phyloP scores from a whole-genome alignment of 2,888 invertebrate genomes.

The Capitulum mitella region DNA sequence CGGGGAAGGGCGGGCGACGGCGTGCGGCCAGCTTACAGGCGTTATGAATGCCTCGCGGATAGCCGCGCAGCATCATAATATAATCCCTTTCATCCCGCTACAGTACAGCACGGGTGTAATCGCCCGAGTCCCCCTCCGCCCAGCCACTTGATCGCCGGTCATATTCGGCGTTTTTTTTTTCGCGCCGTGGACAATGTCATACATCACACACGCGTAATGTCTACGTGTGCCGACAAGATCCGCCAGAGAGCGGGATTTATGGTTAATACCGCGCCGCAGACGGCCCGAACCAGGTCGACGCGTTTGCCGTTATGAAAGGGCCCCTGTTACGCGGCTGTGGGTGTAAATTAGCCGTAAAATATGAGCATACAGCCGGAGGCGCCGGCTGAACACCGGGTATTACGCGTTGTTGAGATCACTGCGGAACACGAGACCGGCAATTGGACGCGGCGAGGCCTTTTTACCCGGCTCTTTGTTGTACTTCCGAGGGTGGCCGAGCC shows the following conservation, averaged over 20 bases:
- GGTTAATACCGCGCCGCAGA: too few species aligned
- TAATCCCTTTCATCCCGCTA: constrained; percentile 5
- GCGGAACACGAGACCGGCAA: not conserved
- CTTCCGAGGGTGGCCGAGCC: not conserved
- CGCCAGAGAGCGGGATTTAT: too few species aligned
- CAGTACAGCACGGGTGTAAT: not conserved
- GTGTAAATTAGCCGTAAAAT: not conserved
- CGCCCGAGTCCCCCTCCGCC: not conserved
- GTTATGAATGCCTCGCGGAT: not conserved
- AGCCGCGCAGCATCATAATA: not conserved
- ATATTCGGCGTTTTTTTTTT: not conserved
- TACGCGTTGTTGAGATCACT: not conserved
- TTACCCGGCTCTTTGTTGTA: not conserved
- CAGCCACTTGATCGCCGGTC: not conserved
- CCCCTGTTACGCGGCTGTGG: not conserved
- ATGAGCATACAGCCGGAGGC: constrained; percentile 6
- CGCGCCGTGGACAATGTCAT: not conserved
- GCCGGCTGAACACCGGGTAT: not conserved
- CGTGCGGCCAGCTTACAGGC: not conserved
- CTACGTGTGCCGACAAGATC: too few species aligned
- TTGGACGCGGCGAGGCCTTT: not conserved
- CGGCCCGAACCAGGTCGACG: too few species aligned
- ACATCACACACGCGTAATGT: too few species aligned
- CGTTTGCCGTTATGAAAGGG: not conserved
- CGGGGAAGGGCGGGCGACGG: not conserved